Percentiles rank a stretch among this genome's conserved stretches.
phyloP scores from a whole-genome alignment of 2,113 vertebrate species.

The Catharus minimus region DNA sequence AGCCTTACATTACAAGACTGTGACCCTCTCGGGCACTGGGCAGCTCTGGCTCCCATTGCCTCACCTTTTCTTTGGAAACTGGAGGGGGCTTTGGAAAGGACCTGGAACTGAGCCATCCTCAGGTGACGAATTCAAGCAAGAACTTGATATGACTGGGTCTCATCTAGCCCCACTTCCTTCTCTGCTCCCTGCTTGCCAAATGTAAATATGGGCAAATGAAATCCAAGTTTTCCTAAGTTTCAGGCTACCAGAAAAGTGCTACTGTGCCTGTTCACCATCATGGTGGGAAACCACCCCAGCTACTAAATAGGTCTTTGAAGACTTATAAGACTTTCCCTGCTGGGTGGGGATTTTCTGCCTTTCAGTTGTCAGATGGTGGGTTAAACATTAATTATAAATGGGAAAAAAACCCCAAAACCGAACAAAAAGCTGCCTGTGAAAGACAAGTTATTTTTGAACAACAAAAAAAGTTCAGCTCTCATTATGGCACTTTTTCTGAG shows the following conservation, averaged over 20 bases:
- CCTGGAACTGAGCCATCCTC: neutral
- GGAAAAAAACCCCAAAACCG: neutral
- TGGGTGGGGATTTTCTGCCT: constrained; percentile 19
- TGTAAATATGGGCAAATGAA: neutral
- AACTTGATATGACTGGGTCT: neutral
- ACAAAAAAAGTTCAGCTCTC: neutral
- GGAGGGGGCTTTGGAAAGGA: neutral
- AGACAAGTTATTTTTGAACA: neutral
- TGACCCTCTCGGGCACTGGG: neutral
- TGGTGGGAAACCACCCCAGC: neutral
- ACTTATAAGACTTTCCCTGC: constrained; percentile 3
- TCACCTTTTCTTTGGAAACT: neutral
- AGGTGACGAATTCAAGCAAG: neutral
- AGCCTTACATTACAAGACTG: neutral
- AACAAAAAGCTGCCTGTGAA: neutral
- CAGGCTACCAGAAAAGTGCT: neutral
- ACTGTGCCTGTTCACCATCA: neutral
- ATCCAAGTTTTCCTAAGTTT: neutral
- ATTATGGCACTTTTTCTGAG: neutral
- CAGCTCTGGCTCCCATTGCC: neutral
- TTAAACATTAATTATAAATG: neutral
- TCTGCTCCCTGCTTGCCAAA: neutral
- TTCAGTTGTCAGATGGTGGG: neutral
- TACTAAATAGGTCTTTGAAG: constrained; percentile 16
- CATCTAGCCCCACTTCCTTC: neutral